These are phyloP conservation scores for Apocheima hispidaria DNA, from an alignment of 2,888 invertebrate species.

Conservation along the genomic window DNA sequence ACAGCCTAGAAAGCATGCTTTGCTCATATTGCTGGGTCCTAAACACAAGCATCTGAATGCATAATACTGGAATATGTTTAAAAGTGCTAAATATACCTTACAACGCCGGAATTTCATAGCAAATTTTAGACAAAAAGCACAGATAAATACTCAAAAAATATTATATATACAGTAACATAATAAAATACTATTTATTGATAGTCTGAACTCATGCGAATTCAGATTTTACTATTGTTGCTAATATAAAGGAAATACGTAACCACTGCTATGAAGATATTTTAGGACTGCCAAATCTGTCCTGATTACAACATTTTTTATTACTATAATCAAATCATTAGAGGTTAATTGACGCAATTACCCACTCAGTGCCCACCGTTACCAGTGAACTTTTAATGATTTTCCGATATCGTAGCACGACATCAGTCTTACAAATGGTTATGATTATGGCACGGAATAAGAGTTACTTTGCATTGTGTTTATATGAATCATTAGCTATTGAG, in stretches of 20 bases:
- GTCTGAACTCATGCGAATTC: too few species aligned
- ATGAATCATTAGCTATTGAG: background rate
- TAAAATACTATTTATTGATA: too few species aligned
- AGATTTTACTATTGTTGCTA: background rate
- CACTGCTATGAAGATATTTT: background rate
- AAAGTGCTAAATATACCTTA: too few species aligned
- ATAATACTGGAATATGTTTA: too few species aligned
- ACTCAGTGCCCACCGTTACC: background rate
- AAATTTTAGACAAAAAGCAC: too few species aligned
- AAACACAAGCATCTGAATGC: too few species aligned
- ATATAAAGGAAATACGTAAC: background rate
- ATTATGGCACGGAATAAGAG: slow-evolving; percentile 15
- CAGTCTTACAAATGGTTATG: background rate
- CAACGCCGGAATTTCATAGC: too few species aligned
- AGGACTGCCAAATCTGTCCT: slow-evolving; percentile 5
- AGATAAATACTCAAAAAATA: too few species aligned
- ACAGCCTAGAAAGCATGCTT: too few species aligned
- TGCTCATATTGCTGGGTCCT: too few species aligned
- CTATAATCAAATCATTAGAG: slow-evolving; percentile 20
- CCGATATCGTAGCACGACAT: slow-evolving; percentile 2
- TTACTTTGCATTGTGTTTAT: slow-evolving; percentile 14
- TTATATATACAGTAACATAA: too few species aligned
- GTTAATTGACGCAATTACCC: slow-evolving; percentile 22
- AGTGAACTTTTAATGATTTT: slow-evolving; percentile 19
- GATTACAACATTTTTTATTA: slow-evolving; percentile 15